Evolutionary conservation across 2,888 invertebrate species (phyloP), one percentile per base, ranked within the genome.

Genomic region (Drosophila formosana): DNA sequence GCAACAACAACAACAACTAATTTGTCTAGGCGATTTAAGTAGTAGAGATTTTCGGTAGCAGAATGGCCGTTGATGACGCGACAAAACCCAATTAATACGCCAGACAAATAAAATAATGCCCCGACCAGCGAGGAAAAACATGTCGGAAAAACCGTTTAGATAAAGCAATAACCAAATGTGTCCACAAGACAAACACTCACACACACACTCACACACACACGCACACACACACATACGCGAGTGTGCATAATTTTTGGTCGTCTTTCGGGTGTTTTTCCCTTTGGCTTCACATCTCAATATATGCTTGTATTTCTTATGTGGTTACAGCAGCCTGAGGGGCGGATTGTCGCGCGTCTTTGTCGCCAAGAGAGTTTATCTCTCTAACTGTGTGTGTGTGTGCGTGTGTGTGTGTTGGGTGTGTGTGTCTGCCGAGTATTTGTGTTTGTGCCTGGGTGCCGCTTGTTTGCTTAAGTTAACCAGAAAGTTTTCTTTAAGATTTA

Each of bases 401-500:
- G n/a, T n/a, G n/a, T 1, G 18, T 18, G 18, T 66, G 64, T 69
- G 51, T 68, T 62, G 66, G 53, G 37, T 32, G 28, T 28, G 28
- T 37, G 64, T 63, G 62, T 28, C 32, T 71, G 60, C 1, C 45
- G 60, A 13, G 69, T 76, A 56, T 76, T 71, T 75, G 76, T 75
- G 46, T 62, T 43, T 58, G 68, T 73, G 66, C 51, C 62, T 63
- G 39, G 58, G 57, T 49, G 71, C 60, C 72, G 73, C 74, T 73
- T 82, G 83, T 88, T 88, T 88, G 80, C 75, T 81, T 64, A 82
- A 89, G 86, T 84, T 82, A 88, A 83, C 83, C 85, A 80, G 76
- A 86, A 88, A 89, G 89, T 89, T 88, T 88, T 82, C 82, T 83
- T 82, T 82, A 86, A 88, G 89, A 89, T 89, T 88, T 88, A 88